These are phyloP conservation scores for Nothocercus nigrocapillus DNA, from an alignment of 2,113 vertebrate genomes.

Conservation along the genomic window DNA sequence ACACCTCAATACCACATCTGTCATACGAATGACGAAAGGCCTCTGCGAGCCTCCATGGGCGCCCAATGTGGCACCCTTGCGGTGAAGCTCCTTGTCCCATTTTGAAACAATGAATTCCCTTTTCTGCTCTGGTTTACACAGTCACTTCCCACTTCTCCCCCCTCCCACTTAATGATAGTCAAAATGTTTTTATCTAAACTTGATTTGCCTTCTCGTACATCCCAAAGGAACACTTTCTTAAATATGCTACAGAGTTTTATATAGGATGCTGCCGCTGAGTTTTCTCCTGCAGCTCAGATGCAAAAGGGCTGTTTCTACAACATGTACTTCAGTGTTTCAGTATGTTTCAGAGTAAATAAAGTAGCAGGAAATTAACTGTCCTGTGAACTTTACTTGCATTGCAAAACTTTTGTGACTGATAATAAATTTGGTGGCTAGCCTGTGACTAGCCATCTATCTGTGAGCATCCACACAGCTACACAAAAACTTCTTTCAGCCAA, in stretches of 20 bases:
- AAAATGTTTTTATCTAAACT: background rate
- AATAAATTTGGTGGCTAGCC: background rate
- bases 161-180: background rate
- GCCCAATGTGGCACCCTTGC: background rate
- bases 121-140: background rate
- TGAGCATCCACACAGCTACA: background rate
- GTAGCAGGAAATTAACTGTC: background rate
- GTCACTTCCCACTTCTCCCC: background rate
- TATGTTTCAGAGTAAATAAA: background rate
- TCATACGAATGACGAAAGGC: background rate
- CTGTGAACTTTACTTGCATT: background rate
- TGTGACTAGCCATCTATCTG: background rate
- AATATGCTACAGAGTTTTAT: background rate
- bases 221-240: background rate
- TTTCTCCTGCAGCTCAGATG: background rate
- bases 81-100: background rate
- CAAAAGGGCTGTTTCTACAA: background rate
- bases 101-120: conserved; percentile 11
- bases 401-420: background rate
- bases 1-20: conserved; percentile 17
- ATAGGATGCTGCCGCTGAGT: background rate
- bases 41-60: background rate
- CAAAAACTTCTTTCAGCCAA: background rate
- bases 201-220: background rate
- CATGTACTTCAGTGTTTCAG: background rate